Base-by-base conservation (phyloP, 2,888 invertebrate species). In the Drosophila histrio region DNA sequence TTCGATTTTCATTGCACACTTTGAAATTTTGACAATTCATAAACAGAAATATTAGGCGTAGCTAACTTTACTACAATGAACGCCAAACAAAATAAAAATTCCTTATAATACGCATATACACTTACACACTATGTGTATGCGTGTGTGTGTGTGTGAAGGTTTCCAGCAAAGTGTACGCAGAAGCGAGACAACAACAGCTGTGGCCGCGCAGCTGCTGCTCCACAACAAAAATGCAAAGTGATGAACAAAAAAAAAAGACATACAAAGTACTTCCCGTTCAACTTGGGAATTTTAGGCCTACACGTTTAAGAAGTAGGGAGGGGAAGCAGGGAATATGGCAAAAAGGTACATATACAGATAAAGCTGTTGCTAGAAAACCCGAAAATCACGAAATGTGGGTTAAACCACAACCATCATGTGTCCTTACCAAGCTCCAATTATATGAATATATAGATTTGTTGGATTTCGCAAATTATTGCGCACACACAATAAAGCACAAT, bases 111-210 rank as follows among this genome's bases (percentile, higher is more conserved):
- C 36, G 6, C 26, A 8, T 6, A 36, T 36, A 32, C 11, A 44
- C 32, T 19, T 19, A n/a, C 32, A 36, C 26, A 19, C 38, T 28
- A 15, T 15, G 13, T 39, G 11, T 22, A 24, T 24, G 21, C 8
- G 9, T 28, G 38, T 41, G 30, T 47, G 30, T 46, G 39, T 17
- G 39, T 19, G 46, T 43, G 58, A 58, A 58, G 39, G 36, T 57
- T 54, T 36, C 47, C 56, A 74, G 26, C 24, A 24, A 54, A 61
- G 66, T 73, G 52, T 66, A 78, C 76, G 85, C 69, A 74, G 66
- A 72, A 81, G 79, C 70, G 82, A 82, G 81, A 82, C 81, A 81
- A 60, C 73, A 69, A 77, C 82, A 84, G 81, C 79, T 84, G 81
- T 58, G 57, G 50, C 38, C 70, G 66, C 72, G 83, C 80, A 78